A percentile compares a stretch with the other conserved stretches of the same genome.
These are phyloP conservation scores for Aphelenchoides fujianensis DNA, from an alignment of 1,140 invertebrate genomes.

Conservation along the genomic window DNA sequence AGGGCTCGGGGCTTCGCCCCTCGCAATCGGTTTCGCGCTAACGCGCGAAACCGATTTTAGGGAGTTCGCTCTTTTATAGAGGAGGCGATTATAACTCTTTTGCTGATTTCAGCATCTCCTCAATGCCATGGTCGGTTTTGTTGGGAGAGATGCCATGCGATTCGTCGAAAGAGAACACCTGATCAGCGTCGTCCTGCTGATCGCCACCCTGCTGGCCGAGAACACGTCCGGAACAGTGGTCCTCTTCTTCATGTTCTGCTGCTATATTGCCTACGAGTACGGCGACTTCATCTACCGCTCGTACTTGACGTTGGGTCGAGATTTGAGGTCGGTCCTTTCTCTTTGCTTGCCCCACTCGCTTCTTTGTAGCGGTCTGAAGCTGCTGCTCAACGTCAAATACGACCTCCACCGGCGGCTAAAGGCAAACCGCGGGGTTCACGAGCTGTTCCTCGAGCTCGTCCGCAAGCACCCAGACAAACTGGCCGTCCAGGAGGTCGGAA, in stretches of 20 bases:
- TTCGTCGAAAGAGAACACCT: background rate
- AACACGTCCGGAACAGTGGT: background rate
- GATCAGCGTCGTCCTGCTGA: background rate
- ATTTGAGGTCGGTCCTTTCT: constrained; percentile 47
- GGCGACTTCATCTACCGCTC: constrained; percentile 61
- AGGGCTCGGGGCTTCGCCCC: too few species aligned
- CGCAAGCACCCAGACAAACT: constrained; percentile 36
- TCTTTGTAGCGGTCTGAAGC: constrained; percentile 50
- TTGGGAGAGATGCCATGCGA: background rate
- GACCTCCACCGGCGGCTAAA: constrained; percentile 48
- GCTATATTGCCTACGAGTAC: background rate
- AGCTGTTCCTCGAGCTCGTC: constrained; percentile 58
- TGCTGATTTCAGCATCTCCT: background rate
- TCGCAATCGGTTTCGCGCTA: too few species aligned
- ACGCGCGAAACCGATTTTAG: too few species aligned
- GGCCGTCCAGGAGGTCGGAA: constrained; percentile 54
- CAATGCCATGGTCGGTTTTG: background rate
- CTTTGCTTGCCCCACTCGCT: constrained; percentile 16
- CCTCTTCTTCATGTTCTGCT: background rate
- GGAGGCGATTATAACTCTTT: too few species aligned
- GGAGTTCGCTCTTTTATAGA: too few species aligned
- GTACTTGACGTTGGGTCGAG: constrained; percentile 55
- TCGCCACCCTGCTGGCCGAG: background rate
- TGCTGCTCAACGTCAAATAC: constrained; percentile 53
- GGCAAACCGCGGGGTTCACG: constrained; percentile 53